Conservation (phyloP, 2,113 vertebrate species). For the Cyanocitta stelleri region DNA sequence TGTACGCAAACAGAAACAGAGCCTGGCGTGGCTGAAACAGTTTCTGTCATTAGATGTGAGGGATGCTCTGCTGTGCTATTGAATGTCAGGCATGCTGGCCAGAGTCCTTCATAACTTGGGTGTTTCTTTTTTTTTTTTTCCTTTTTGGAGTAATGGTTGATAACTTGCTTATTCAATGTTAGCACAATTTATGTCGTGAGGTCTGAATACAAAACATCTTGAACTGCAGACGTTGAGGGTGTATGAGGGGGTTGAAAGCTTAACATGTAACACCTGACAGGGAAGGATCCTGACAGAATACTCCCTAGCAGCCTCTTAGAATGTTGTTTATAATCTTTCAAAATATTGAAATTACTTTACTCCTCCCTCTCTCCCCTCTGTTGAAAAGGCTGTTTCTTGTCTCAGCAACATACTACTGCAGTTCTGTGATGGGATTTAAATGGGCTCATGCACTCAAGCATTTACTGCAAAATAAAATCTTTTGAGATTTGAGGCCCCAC, state of each 20-base stretch:
- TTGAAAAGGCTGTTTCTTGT: background rate
- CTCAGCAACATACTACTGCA: background rate
- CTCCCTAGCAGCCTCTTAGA: background rate
- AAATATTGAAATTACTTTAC: background rate
- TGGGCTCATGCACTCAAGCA: background rate
- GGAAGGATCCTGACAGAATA: background rate
- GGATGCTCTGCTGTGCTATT: background rate
- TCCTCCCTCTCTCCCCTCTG: background rate
- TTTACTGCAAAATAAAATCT: background rate
- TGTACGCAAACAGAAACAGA: background rate
- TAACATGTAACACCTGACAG: conserved; percentile 16
- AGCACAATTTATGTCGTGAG: background rate
- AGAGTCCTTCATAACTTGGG: background rate
- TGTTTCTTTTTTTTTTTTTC: background rate
- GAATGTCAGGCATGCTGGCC: background rate
- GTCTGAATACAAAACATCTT: background rate
- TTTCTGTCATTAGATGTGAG: background rate
- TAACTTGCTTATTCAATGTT: background rate
- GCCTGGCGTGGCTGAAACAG: background rate
- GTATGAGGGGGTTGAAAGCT: background rate
- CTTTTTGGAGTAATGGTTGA: background rate
- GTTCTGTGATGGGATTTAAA: background rate
- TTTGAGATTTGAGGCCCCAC: background rate
- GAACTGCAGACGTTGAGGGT: background rate
- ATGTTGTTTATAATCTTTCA: background rate